A percentile compares a stretch with the other conserved stretches of the same genome.
Conservation (phyloP, 2,888 invertebrate genomes). For the Melipona beecheii region DNA sequence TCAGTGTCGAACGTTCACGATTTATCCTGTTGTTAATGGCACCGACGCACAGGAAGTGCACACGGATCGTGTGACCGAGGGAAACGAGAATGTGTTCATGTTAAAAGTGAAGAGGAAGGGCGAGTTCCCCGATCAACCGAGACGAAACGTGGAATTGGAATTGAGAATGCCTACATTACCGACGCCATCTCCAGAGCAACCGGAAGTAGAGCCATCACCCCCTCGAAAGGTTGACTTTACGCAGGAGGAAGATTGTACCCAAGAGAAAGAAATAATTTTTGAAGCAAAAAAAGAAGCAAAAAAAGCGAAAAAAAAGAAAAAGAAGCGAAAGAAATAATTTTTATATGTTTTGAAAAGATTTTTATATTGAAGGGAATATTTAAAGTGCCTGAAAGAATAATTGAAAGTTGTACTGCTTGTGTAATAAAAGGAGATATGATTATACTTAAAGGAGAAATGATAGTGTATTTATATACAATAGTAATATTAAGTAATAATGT, state of each 20-base stretch:
- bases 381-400: neutral
- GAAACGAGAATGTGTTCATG: constrained; percentile 77
- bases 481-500: no score
- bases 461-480: no score
- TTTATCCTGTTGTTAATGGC: constrained; percentile 70
- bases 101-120: constrained; percentile 77
- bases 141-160: constrained; percentile 79
- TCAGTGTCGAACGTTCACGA: constrained; percentile 75
- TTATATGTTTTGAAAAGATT: neutral
- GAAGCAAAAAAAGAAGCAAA: neutral
- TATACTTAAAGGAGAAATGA: no score
- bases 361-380: neutral
- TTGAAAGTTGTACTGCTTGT: neutral
- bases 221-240: neutral
- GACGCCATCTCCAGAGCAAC: constrained; percentile 3
- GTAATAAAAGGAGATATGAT: no score
- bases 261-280: neutral
- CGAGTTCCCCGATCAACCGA: constrained; percentile 57
- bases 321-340: neutral
- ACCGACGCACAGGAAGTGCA: constrained; percentile 75
- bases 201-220: neutral
- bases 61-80: constrained; percentile 76
- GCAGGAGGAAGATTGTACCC: neutral
- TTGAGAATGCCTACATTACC: constrained; percentile 78
- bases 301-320: neutral